phyloP scores from a whole-genome alignment of 2,888 invertebrate genomes.

The Oxytorus armatus region DNA sequence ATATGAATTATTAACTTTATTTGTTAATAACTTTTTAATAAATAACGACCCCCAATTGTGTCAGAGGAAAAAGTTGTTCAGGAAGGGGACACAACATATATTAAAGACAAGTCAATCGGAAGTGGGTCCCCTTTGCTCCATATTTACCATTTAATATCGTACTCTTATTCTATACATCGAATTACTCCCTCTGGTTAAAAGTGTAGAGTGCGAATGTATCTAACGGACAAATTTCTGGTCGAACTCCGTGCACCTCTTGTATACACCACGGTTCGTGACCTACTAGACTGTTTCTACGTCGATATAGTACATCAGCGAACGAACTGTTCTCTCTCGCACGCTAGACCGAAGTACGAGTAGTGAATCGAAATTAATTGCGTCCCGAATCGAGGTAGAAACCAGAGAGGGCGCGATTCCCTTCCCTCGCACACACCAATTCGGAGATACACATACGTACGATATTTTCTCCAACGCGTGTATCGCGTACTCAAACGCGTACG shows the following conservation, averaged over 20 bases:
- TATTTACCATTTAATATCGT: no score
- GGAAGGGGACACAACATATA: no score
- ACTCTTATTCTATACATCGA: not conserved
- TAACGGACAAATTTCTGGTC: constrained; percentile 50
- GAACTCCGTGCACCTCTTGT: constrained; percentile 45
- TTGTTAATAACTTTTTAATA: no score
- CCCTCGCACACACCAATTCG: not conserved
- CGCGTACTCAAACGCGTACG: constrained; percentile 18
- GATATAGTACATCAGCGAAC: constrained; percentile 41
- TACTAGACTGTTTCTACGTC: constrained; percentile 36
- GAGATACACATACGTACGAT: constrained; percentile 36
- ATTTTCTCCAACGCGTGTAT: constrained; percentile 12
- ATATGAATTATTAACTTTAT: no score
- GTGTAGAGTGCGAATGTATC: constrained; percentile 46
- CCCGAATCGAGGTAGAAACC: constrained; percentile 40
- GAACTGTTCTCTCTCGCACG: constrained; percentile 20
- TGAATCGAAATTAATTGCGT: constrained; percentile 64
- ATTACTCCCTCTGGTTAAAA: not conserved
- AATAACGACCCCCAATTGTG: no score
- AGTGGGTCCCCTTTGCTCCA: no score
- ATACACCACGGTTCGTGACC: constrained; percentile 53
- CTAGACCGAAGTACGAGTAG: constrained; percentile 36
- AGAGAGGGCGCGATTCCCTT: constrained; percentile 19
- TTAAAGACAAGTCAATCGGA: no score
- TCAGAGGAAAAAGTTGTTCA: no score